Conservation (phyloP, 2,113 vertebrate genomes). For the Butastur rufipennis region DNA sequence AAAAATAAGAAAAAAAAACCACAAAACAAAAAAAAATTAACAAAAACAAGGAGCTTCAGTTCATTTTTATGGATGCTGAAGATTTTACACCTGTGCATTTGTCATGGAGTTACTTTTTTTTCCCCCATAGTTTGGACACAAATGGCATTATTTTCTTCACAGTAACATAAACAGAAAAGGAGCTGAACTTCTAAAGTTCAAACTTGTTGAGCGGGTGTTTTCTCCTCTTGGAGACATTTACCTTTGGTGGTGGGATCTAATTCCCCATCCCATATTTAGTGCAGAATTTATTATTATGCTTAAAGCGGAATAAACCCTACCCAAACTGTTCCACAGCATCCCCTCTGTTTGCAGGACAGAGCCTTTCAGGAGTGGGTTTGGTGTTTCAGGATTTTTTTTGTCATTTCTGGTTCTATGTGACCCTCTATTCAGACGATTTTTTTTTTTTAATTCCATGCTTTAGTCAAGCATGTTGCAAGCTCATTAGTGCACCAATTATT, state of each 20-base stretch:
- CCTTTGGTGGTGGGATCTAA: conserved; percentile 60
- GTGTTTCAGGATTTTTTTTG: background rate
- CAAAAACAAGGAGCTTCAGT: conserved; percentile 82
- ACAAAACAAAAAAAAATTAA: conserved; percentile 26
- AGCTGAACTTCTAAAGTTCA: conserved; percentile 70
- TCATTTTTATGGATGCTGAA: conserved; percentile 92
- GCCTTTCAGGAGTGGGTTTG: conserved; percentile 45
- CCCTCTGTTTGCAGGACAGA: conserved; percentile 73
- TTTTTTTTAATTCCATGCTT: conserved; percentile 3
- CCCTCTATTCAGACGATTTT: background rate
- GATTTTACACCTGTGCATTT: conserved; percentile 84
- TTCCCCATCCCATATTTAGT: conserved; percentile 7
- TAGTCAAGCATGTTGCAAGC: background rate
- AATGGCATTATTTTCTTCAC: conserved; percentile 82
- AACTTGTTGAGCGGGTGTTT: conserved; percentile 62
- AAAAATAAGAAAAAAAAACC: conserved; percentile 63
- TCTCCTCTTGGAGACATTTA: conserved; percentile 40
- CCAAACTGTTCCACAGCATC: conserved; percentile 76
- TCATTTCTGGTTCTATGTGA: conserved; percentile 40
- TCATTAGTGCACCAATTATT: background rate
- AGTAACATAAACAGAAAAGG: conserved; percentile 30
- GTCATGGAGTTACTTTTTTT: conserved; percentile 75
- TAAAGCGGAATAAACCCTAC: conserved; percentile 79
- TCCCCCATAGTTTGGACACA: conserved; percentile 76
- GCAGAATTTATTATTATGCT: conserved; percentile 74